Base-by-base conservation (phyloP, 2,888 invertebrate genomes). In the Thecocarcelia acutangulata region DNA sequence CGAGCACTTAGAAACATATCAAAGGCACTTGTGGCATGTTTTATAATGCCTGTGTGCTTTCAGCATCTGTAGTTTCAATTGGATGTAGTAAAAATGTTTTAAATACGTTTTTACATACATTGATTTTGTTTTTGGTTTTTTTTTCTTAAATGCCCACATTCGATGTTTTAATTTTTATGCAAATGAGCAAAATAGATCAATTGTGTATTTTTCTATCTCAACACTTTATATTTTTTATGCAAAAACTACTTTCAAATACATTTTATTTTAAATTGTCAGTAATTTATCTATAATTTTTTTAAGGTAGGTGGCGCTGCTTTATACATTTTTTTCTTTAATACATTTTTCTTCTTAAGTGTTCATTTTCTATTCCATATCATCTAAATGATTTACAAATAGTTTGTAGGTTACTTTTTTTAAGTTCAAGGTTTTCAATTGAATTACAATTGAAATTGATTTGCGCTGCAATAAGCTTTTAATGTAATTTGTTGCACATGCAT, bases 381-480 rank as follows among this genome's bases (percentile, higher is more conserved):
- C 54, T 50, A 21, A 46, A 44, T 40, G 13, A 44, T 33, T 59
- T 28, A n/a, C n/a, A n/a, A n/a, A n/a, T n/a, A 28, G 4, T 58
- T 64, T 37, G 3, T 48, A 42, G 50, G 3, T 54, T 73, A 24
- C n/a, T n/a, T 28, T 28, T n/a, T 5, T 28, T 64, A 61, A 52
- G 80, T 72, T 76, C 76, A 76, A 76, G 76, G 76, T 54, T 56
- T 66, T 28, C 52, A 72, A 78, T 72, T 66, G 48, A 70, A 59
- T 19, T 33, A 44, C 17, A 59, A 66, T 61, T 70, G 19, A 48
- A 68, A 68, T 72, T 63, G 44, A 52, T 61, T 73, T 81, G 64
- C 21, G n/a, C n/a, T 44, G 61, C 21, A 70, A 24, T 6, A 15
- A 63, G 42, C 63, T 33, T n/a, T 40, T 24, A 66, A 46, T 63